Evolutionary conservation across 2,113 vertebrate genomes (phyloP).

Genomic region (Telmatochromis brachygnathus): DNA sequence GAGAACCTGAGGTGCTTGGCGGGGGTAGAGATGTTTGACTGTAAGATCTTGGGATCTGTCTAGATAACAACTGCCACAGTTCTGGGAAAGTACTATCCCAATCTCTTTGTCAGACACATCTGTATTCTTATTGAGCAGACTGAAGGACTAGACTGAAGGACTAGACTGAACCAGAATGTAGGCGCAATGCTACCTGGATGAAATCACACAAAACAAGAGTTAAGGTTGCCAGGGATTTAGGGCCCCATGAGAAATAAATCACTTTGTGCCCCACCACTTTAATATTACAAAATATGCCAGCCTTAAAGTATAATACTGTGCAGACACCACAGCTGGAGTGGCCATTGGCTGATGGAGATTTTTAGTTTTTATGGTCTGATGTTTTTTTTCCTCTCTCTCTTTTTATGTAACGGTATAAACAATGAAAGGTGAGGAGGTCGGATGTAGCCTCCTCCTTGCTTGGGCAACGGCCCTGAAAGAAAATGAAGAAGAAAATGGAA

Average conservation of each 20-base stretch:
- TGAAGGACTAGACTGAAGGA: not conserved
- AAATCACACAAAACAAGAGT: not conserved
- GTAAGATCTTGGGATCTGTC: not conserved
- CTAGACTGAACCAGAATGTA: not conserved
- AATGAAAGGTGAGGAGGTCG: not conserved
- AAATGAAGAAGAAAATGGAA: not conserved
- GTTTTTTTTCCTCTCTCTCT: not conserved
- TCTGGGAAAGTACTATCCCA: not conserved
- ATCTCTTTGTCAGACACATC: not conserved
- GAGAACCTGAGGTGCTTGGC: not conserved
- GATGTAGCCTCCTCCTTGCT: accelerated
- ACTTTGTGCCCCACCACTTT: not conserved
- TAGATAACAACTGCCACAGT: not conserved
- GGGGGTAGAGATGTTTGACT: not conserved
- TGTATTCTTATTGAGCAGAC: not conserved
- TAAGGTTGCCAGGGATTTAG: not conserved
- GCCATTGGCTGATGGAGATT: accelerated
- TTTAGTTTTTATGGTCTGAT: not conserved
- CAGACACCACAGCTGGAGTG: not conserved
- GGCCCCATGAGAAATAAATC: not conserved
- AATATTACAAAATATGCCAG: not conserved
- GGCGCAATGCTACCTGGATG: not conserved
- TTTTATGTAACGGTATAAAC: not conserved
- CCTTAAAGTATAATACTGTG: not conserved
- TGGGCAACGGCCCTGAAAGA: not conserved